Evolutionary conservation across 2,888 invertebrate species (phyloP).

Genomic region (Parelbella ahira): DNA sequence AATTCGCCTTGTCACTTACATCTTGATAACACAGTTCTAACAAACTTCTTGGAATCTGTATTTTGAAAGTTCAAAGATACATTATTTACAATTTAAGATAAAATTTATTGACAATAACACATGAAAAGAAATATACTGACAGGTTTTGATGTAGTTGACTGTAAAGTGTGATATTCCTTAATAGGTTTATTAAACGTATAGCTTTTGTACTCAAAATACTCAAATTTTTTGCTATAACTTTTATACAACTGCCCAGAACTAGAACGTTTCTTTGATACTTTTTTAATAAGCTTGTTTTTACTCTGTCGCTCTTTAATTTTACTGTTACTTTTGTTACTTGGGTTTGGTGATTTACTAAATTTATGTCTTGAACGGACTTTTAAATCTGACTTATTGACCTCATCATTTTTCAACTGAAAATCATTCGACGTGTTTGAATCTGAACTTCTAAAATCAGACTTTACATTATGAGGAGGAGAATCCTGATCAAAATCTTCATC

Average conservation of each 20-base stretch:
- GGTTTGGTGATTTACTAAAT: conserved; percentile 18
- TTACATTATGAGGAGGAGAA: conserved; percentile 32
- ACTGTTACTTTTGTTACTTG: conserved; percentile 22
- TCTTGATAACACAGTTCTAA: conserved; percentile 48
- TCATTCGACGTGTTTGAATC: conserved; percentile 35
- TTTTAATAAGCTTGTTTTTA: conserved; percentile 39
- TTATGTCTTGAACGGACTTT: conserved; percentile 31
- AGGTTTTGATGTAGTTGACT: conserved; percentile 44
- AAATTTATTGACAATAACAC: too few relatives aligned
- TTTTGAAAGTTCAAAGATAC: too few relatives aligned
- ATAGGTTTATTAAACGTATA: conserved; percentile 28
- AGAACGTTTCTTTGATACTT: conserved; percentile 26
- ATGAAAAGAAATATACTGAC: conserved; percentile 39
- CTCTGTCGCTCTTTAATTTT: conserved; percentile 36
- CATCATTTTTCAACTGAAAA: conserved; percentile 35
- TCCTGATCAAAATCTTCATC: conserved; percentile 42
- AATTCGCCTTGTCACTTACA: too few relatives aligned
- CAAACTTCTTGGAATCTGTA: conserved; percentile 56
- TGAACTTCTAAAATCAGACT: conserved; percentile 38
- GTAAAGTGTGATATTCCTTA: conserved; percentile 31
- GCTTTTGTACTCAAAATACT: conserved; percentile 32
- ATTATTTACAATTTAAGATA: too few relatives aligned
- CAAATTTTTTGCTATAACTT: conserved; percentile 36
- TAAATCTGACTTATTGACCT: conserved; percentile 29
- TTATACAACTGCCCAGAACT: conserved; percentile 29